Evolutionary conservation across 2,888 invertebrate genomes (phyloP), one percentile per base, ranked within the genome.

Genomic region (Aspidiotus destructor): DNA sequence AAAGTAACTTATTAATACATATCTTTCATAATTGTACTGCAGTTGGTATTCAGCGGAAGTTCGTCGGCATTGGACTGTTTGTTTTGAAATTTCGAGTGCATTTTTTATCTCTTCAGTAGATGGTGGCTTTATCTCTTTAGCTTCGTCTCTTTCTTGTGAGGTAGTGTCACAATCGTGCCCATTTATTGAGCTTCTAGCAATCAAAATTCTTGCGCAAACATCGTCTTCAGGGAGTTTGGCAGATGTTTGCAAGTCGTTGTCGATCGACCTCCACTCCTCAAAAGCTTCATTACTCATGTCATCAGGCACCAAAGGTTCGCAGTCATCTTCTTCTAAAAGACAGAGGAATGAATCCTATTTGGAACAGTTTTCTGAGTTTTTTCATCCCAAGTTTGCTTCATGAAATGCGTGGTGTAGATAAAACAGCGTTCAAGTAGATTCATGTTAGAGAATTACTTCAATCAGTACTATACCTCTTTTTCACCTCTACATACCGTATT

Each of bases 251-350:
- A 44, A 44, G 13, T 44, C 48, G 13, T 44, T 44, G 48, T 44
- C 48, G 13, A 44, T 44, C 13, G 48, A 44, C 48, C 8, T 44
- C 48, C 48, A 44, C 48, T 44, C 48, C 48, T 44, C 48, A 44
- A 44, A 44, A 44, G 48, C 48, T 13, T 44, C 48, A 44, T 44
- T 44, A 44, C 48, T 44, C 48, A 44, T 44, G 48, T 44, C 48
- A 13, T 44, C 48, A 8, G 48, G 48, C 48, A 44, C 13, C 48
- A 44, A 44, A 8, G 48, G 48, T 44, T 44, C 48, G 48, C 48
- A 10, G 48, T 44, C 48, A 44, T 44, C 48, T 44, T 44, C 48
- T 8, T 44, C 13, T 13, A 44, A 44, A 44, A 44, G 48, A 44
- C 48, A 44, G 13, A 10, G 48, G 48, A 44, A 44, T 44, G 48